phyloP scores from a whole-genome alignment of 2,888 invertebrate genomes.

The Parapristionchus giblindavisi region DNA sequence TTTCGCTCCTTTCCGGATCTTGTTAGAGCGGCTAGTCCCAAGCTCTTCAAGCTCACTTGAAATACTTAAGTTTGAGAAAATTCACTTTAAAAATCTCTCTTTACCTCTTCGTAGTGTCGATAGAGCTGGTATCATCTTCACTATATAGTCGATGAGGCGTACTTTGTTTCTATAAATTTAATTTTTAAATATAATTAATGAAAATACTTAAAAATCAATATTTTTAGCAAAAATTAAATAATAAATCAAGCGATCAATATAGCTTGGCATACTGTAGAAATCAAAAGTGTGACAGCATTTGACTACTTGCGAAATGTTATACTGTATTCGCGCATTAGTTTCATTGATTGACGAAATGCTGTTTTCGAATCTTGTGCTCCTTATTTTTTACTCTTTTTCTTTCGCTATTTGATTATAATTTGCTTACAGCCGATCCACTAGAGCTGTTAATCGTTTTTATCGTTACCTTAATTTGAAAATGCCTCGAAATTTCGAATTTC shows the following conservation, averaged over 20 bases:
- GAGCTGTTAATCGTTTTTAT: too few species aligned
- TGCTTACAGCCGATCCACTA: too few species aligned
- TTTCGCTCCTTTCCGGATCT: too few species aligned
- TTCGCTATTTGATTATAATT: not conserved
- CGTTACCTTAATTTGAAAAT: too few species aligned
- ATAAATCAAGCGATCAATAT: not conserved
- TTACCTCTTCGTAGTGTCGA: not conserved
- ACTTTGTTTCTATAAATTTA: constrained; percentile 11
- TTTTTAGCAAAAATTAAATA: not conserved
- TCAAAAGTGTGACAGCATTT: not conserved
- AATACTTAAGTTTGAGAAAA: too few species aligned
- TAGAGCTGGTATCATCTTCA: not conserved
- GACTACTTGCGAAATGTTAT: not conserved
- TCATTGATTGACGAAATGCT: not conserved
- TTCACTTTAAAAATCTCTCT: too few species aligned
- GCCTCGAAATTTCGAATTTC: too few species aligned
- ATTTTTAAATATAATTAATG: not conserved
- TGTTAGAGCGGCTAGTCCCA: too few species aligned
- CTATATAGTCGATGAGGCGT: constrained; percentile 16
- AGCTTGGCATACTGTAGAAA: not conserved
- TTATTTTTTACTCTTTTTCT: not conserved
- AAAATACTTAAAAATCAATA: not conserved
- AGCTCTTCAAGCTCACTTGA: too few species aligned
- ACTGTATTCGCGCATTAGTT: not conserved
- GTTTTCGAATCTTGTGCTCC: not conserved